phyloP scores from a whole-genome alignment of 2,888 invertebrate genomes.

The Allygus modestus region DNA sequence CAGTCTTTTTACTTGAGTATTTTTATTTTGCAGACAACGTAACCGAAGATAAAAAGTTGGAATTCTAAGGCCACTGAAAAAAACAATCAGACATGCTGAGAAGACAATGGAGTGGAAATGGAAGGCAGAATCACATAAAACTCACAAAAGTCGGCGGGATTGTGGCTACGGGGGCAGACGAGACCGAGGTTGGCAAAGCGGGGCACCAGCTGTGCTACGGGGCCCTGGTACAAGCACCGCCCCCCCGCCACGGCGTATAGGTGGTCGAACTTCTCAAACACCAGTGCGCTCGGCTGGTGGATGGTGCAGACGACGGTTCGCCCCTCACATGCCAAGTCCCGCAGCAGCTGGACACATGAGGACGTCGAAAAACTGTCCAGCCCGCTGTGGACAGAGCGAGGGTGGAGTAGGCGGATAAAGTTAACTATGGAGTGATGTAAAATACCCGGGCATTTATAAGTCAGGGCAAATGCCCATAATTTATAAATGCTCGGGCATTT shows the following conservation, averaged over 20 bases:
- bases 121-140: conserved; percentile 68
- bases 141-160: conserved; percentile 97
- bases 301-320: conserved; percentile 95
- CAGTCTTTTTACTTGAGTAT: too few relatives aligned
- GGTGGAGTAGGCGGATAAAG: conserved; percentile 70
- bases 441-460: too few relatives aligned
- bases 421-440: too few relatives aligned
- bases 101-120: neutral
- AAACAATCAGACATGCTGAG: neutral
- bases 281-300: conserved; percentile 94
- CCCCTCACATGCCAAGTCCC: conserved; percentile 89
- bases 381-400: conserved; percentile 81
- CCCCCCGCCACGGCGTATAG: conserved; percentile 91
- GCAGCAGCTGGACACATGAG: conserved; percentile 88
- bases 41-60: neutral
- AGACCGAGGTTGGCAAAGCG: conserved; percentile 87
- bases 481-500: too few relatives aligned
- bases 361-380: conserved; percentile 93
- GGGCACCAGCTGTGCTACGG: conserved; percentile 84
- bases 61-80: neutral
- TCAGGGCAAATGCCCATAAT: too few relatives aligned
- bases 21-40: too few relatives aligned
- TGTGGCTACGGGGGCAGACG: conserved; percentile 94
- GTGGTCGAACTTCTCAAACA: conserved; percentile 95
- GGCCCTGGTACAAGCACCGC: conserved; percentile 90